phyloP scores from a whole-genome alignment of 2,888 invertebrate species.

The Hyposoter didymator region DNA sequence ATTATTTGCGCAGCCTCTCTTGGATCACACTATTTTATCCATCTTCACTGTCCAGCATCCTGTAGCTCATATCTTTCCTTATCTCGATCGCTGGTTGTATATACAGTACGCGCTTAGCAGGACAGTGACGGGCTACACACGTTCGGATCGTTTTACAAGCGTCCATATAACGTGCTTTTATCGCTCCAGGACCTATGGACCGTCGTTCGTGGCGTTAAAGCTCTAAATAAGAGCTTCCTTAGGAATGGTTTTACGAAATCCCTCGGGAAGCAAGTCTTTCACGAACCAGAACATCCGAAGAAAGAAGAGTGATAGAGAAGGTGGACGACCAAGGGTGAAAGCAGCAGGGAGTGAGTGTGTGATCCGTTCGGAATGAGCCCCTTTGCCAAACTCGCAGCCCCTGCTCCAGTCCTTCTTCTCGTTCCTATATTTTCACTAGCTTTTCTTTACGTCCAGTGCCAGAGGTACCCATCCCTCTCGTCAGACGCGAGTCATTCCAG shows the following conservation, averaged over 20 bases:
- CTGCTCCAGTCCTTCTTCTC: conserved; percentile 41
- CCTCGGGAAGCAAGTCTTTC: conserved; percentile 71
- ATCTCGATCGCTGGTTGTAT: conserved; percentile 26
- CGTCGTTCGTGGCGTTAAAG: conserved; percentile 76
- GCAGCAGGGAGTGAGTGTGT: conserved; percentile 8
- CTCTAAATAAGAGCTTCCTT: conserved; percentile 79
- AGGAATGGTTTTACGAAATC: conserved; percentile 76
- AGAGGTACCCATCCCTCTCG: conserved; percentile 59
- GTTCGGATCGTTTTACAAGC: conserved; percentile 77
- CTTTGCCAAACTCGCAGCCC: conserved; percentile 52
- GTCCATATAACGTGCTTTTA: conserved; percentile 77
- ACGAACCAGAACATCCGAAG: conserved; percentile 30
- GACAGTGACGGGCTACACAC: conserved; percentile 65
- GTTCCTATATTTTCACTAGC: conserved; percentile 58
- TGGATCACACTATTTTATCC: conserved; percentile 11
- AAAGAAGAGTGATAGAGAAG: conserved; percentile 14
- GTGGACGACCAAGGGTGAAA: conserved; percentile 2
- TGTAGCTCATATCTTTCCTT: conserved; percentile 45
- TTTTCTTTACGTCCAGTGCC: conserved; percentile 47
- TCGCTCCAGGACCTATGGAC: conserved; percentile 78
- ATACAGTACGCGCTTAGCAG: conserved; percentile 56
- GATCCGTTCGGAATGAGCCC: conserved; percentile 49
- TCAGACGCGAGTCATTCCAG: conserved; percentile 64
- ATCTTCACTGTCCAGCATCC: conserved; percentile 22
- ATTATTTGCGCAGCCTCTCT: conserved; percentile 43